phyloP scores from a whole-genome alignment of 2,113 vertebrate species.

The rat (Rattus norvegicus) region GRCr8 NC_086026.1:113424001-113424500 shows the following conservation, averaged over 20 bases:
- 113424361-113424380: not conserved
- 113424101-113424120: not conserved
- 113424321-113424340: not conserved
- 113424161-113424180: too few relatives aligned
- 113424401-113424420: not conserved
- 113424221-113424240: not conserved
- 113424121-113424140: not conserved
- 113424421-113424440: not conserved
- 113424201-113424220: not conserved
- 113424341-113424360: not conserved
- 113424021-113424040: not conserved
- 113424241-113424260: not conserved
- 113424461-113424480: not conserved
- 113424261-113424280: not conserved
- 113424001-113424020: not conserved
- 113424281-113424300: not conserved
- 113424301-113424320: not conserved
- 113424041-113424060: not conserved
- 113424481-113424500: too few relatives aligned
- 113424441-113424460: not conserved
- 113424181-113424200: not conserved
- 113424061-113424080: not conserved
- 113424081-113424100: not conserved
- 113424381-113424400: not conserved
- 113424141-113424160: too few relatives aligned